Conservation (phyloP, 2,113 vertebrate species). For the Falco punctatus region DNA sequence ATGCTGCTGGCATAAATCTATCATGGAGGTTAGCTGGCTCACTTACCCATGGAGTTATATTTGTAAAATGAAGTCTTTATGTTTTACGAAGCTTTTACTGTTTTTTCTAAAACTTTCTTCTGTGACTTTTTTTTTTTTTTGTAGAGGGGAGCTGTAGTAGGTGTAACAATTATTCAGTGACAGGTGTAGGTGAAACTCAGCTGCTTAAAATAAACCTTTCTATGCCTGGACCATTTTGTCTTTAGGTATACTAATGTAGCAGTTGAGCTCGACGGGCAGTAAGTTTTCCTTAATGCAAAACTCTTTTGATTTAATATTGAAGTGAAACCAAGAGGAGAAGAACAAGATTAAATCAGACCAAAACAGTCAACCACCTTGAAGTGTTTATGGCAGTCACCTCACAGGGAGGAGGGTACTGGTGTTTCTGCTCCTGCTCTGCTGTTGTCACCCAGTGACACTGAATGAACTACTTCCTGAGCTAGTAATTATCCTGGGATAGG, state of each 20-base stretch:
- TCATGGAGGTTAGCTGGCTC: neutral
- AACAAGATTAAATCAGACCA: neutral
- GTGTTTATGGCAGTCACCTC: neutral
- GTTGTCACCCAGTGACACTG: neutral
- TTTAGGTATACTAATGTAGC: neutral
- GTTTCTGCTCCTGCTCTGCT: neutral
- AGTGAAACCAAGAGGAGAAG: neutral
- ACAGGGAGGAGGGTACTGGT: neutral
- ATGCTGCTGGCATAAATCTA: constrained; percentile 28
- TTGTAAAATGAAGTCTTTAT: neutral
- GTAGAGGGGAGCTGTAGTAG: neutral
- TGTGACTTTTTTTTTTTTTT: neutral
- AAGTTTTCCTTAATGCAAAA: neutral
- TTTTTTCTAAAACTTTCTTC: constrained; percentile 22
- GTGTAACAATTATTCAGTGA: constrained; percentile 9
- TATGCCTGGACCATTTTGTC: neutral
- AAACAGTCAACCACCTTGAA: neutral
- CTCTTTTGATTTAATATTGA: neutral
- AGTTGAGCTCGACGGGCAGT: neutral
- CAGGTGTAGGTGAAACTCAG: neutral
- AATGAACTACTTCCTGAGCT: neutral
- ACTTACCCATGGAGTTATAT: neutral
- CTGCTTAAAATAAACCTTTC: constrained; percentile 20
- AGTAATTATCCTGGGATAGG: neutral
- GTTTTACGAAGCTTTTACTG: neutral